Base-by-base conservation (phyloP, 2,113 vertebrate species). In the Clarias batrachus region DNA sequence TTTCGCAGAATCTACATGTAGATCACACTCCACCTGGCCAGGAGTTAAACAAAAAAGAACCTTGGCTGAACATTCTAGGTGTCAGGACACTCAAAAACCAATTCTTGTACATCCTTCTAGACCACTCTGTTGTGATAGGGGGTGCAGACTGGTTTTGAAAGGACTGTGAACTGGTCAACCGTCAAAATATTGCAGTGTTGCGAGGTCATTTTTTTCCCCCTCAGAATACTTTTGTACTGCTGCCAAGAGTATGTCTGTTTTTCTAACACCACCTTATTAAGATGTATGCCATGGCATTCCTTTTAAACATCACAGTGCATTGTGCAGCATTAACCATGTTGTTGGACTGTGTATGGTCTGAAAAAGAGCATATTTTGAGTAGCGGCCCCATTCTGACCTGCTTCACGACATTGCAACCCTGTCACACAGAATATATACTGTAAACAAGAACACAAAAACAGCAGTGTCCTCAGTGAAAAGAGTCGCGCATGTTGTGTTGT, bases 211-310 rank as follows among this genome's bases (percentile, higher is more conserved):
- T 60, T 60, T 33, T 59, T 17, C 77, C 56, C 12, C 6, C 56
- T 12, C 6, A 1, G 19, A 25, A 19, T 62, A 33, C 56, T 80
- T 80, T 80, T 60, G 57, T 62, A 37, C 78, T 33, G 21, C 30
- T 81, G 30, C 78, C 57, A 81, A 62, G 57, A 25, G 57, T 14
- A 33, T 79, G 77, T 79, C 77, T 59, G 77, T 33, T 25, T 81
- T 60, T 80, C 41, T 41, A 62, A 81, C 78, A 81, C 4, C 57
- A 59, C 19, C 78, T 81, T 41, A 81, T 81, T 81, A 81, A 81
- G 62, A 81, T 62, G 57, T 81, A 62, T 41, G 33, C 27, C 78
- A 23, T 80, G 78, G 27, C 78, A 37, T 60, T 60, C 11, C 27
- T 12, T 59, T 80, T 30, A 33, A 60, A 80, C 57, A 60, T 80